Evolutionary conservation across 2,888 invertebrate genomes (phyloP), one percentile per base, ranked within the genome.

Genomic region (Pemphredon lugubris): DNA sequence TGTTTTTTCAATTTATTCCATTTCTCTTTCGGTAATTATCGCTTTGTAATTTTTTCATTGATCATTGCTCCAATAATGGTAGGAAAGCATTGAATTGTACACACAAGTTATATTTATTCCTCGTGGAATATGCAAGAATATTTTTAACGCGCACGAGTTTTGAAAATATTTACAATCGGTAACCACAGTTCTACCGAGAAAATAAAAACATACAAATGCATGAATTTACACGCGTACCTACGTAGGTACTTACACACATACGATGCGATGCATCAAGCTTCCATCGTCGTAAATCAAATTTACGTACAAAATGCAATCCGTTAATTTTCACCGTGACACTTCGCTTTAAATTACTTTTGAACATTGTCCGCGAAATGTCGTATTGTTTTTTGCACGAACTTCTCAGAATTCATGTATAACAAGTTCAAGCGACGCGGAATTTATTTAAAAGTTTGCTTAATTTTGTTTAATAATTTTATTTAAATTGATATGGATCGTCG

Each of bases 301-400:
- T 68, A 63, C 71, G 57, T 55, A 58, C 34, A 69, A 63, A 69
- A 18, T 51, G 30, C 37, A 51, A 71, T 71, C 69, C 54, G 71
- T 63, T 71, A 71, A 71, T 69, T 71, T 69, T 69, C 68, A 57
- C 63, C 57, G 69, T 69, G 69, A n/a, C 61, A 40, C 57, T 71
- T 61, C 32, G 34, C 30, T 26, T 57, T 23, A 47, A 63, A 71
- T 71, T 71, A 63, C 71, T 57, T 11, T 51, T 37, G 26, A n/a
- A 7, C 30, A 53, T 53, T 69, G 57, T 67, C 34, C 32, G 1
- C n/a, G 13, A 23, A 20, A 11, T 65, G 14, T 16, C 37, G 13
- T 6, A 16, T 58, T 51, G n/a, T 4, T 20, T 59, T 59, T 20
- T 14, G 20, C 48, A 14, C 23, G 14, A 18, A 4, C 5, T 14